A percentile compares a stretch with the other conserved stretches of the same genome.
phyloP scores from a whole-genome alignment of 2,888 invertebrate species.

The Eurytoma californica region DNA sequence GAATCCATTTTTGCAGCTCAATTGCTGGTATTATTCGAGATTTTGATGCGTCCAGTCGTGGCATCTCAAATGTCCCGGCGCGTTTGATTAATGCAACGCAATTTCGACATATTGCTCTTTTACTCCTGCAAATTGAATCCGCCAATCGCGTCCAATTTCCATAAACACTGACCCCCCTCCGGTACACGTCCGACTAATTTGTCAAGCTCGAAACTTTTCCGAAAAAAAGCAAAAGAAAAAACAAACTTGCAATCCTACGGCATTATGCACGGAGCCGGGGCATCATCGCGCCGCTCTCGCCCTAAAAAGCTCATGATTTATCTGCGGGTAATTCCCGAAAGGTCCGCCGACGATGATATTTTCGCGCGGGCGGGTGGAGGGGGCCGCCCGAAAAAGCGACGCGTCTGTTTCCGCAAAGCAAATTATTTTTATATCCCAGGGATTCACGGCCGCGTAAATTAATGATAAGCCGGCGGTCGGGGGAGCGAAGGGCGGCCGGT shows the following conservation, averaged over 20 bases:
- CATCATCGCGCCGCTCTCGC: conserved; percentile 43
- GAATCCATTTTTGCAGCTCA: too few relatives aligned
- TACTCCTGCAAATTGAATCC: not conserved
- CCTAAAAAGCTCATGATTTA: conserved; percentile 62
- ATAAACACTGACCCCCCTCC: conserved; percentile 7
- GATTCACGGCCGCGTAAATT: conserved; percentile 70
- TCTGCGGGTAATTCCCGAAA: conserved; percentile 59
- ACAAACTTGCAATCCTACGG: conserved; percentile 10
- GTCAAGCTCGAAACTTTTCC: conserved; percentile 19
- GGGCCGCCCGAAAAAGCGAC: conserved; percentile 59
- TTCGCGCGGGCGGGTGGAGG: conserved; percentile 25
- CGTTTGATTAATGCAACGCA: not conserved
- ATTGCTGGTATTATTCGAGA: not conserved
- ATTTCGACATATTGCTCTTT: not conserved
- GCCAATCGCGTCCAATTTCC: not conserved
- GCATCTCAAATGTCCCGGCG: not conserved
- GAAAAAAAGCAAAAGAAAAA: conserved; percentile 16
- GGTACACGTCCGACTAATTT: not conserved
- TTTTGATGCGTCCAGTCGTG: not conserved
- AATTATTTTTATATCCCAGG: conserved; percentile 74
- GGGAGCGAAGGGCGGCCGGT: conserved; percentile 59
- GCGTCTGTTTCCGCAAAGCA: conserved; percentile 73
- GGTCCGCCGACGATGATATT: conserved; percentile 50
- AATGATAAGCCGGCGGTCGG: conserved; percentile 66
- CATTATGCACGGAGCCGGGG: conserved; percentile 44